Evolutionary conservation across 2,888 invertebrate genomes (phyloP), one percentile per base, ranked within the genome.

Genomic region (Pollenia angustigena): DNA sequence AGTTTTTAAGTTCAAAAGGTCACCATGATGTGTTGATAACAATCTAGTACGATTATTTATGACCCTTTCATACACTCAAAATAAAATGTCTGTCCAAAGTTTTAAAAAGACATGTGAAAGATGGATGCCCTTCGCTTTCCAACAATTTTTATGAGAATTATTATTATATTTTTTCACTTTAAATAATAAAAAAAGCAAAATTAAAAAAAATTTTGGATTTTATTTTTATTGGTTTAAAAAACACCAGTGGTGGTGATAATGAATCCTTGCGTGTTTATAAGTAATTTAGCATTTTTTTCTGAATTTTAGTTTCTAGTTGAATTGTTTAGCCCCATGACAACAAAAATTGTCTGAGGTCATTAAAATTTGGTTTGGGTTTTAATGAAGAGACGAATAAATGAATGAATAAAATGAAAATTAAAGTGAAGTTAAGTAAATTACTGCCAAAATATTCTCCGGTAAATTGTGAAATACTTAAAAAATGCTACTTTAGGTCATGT

Each of bases 251-350:
- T 32, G 54, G 18, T 6, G 6, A 32, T 32, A 66, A 83, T 66
- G 58, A 83, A 83, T 78, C 78, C 83, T 84, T 78, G 83, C 83
- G 83, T 84, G 83, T 72, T 79, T 66, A 16, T 32, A 66, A 72
- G 50, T 66, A 84, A 79, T 84, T 79, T 72, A 81, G 23, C 23
- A 4, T 32, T 54, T 44, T 52, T 23, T 56, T 48, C 14, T 40
- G 3, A 18, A 54, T 52, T 48, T 60, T 74, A 44, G 18, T 50
- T 74, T 58, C 32, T 50, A 23, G 23, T 58, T 66, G 23, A 16
- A 62, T 52, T 48, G 64, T 72, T 32, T 50, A 46, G 23, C n/a
- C 14, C 42, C 32, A 72, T 58, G 72, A 79, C 58, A 83, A 52
- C 66, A 72, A 66, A 66, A 62, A 71, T 82, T 82, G 58, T 84